These are phyloP conservation scores for Mya arenaria DNA, from an alignment of 1,140 invertebrate species.

Conservation along the genomic window DNA sequence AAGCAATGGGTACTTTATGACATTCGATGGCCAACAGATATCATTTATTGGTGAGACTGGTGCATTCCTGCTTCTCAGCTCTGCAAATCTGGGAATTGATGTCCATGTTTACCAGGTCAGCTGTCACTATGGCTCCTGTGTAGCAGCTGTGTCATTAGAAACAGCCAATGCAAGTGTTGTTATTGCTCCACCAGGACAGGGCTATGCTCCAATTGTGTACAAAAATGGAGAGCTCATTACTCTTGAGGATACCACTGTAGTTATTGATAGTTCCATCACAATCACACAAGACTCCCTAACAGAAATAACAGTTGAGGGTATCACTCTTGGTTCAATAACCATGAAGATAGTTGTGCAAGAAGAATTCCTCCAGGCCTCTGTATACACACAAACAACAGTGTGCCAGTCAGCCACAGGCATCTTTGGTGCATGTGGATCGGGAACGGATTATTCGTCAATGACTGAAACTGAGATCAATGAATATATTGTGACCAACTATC, in stretches of 20 bases:
- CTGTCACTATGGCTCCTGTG: constrained; percentile 57
- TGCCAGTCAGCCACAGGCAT: constrained; percentile 55
- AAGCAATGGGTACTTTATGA: constrained; percentile 53
- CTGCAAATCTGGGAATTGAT: constrained; percentile 38
- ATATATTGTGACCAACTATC: constrained; percentile 43
- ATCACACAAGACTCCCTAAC: constrained; percentile 40
- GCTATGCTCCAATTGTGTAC: constrained; percentile 34
- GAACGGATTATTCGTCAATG: constrained; percentile 42
- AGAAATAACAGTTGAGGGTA: constrained; percentile 34
- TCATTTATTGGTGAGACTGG: constrained; percentile 56
- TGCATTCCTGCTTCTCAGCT: constrained; percentile 55
- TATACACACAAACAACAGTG: constrained; percentile 3
- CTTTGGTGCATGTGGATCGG: constrained; percentile 52
- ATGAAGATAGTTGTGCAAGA: constrained; percentile 37
- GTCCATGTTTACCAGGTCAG: constrained; percentile 59
- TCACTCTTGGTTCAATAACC: constrained; percentile 18
- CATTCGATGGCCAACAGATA: constrained; percentile 60
- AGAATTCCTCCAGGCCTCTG: constrained; percentile 45
- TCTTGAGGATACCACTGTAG: constrained; percentile 12
- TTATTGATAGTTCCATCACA: constrained; percentile 15
- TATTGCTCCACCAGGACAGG: constrained; percentile 49
- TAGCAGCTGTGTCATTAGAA: constrained; percentile 49
- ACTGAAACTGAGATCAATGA: constrained; percentile 42
- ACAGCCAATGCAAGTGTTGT: constrained; percentile 33
- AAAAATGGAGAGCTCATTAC: constrained; percentile 40